These are phyloP conservation scores for Zosterops borbonicus DNA, from an alignment of 2,113 vertebrate species.

Conservation along the genomic window DNA sequence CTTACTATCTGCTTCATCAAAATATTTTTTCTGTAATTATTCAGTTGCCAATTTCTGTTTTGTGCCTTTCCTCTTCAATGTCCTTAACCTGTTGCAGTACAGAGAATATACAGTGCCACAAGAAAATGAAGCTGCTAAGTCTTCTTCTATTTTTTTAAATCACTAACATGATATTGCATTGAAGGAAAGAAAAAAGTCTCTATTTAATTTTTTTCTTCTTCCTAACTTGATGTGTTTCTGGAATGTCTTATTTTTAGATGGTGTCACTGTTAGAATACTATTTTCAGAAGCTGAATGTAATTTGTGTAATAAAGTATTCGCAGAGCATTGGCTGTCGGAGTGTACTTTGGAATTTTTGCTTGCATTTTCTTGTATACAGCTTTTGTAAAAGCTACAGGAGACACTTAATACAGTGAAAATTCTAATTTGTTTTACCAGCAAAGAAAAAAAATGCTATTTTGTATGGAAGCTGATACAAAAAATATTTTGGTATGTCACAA, in stretches of 20 bases:
- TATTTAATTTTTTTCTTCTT: conserved; percentile 84
- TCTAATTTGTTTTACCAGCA: conserved; percentile 5
- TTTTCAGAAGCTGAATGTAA: conserved; percentile 98
- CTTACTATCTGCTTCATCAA: conserved; percentile 73
- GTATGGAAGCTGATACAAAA: conserved; percentile 13
- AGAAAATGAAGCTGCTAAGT: conserved; percentile 84
- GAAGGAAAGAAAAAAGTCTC: conserved; percentile 78
- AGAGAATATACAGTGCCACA: conserved; percentile 82
- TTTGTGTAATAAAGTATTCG: conserved; percentile 99
- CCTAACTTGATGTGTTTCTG: conserved; percentile 77
- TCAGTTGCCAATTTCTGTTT: conserved; percentile 79
- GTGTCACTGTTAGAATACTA: conserved; percentile 98
- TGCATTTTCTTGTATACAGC: conserved; percentile 14
- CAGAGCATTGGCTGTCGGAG: conserved; percentile 85
- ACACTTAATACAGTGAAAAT: background rate
- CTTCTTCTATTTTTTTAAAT: conserved; percentile 87
- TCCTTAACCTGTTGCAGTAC: conserved; percentile 84
- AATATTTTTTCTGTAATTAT: conserved; percentile 63
- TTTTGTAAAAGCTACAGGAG: conserved; percentile 35
- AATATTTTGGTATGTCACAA: conserved; percentile 40
- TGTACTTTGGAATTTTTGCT: conserved; percentile 70
- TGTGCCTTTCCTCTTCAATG: conserved; percentile 89
- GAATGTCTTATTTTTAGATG: conserved; percentile 94
- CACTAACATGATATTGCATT: conserved; percentile 83
- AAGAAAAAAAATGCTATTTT: conserved; percentile 35